Evolutionary conservation across 2,113 vertebrate genomes (phyloP), one percentile per base, ranked within the genome.

Genomic region (Protobothrops mucrosquamatus): DNA sequence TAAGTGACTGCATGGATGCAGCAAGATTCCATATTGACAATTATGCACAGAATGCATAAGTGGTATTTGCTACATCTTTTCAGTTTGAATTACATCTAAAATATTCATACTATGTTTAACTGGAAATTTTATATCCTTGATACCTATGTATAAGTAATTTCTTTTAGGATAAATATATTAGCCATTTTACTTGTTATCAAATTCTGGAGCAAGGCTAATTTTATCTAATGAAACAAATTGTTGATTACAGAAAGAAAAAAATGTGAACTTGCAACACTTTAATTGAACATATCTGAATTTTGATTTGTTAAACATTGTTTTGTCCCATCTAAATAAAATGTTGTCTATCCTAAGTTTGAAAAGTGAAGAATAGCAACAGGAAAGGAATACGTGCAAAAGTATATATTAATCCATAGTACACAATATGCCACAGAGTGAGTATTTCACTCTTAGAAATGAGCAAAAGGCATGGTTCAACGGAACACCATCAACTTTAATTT

Each of bases 21-120:
- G 92, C 88, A 87, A 54, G 2, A 1, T 59, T 22, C 57, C 7
- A 34, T 39, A 3, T 0, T 51, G 93, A 69, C 8, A 91, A 85
- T 11, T 91, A 85, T 90, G 55, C 57, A 43, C 94, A 93, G 74
- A 51, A 93, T 86, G 10, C 89, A 88, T 48, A 57, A 91, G 74
- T 54, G 57, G 57, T 87, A 55, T 11, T 95, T 94, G 94, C 26
- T 85, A 52, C 9, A 88, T 46, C 26, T 59, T 81, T 89, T 23
- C 46, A 91, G 29, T 52, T 43, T 54, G 34, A 46, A 56, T 85
- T 91, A 26, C 3, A 55, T 7, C 55, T 85, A 56, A 55, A 56
- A 34, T 85, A n/a, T 85, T 43, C 6, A 18, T 15, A 14, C 12
- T 12, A 93, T 22, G 11, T 46, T 94, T 93, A 85, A n/a, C 74